These are phyloP conservation scores for Agrilus mali DNA, from an alignment of 2,888 invertebrate species.

Conservation along the genomic window DNA sequence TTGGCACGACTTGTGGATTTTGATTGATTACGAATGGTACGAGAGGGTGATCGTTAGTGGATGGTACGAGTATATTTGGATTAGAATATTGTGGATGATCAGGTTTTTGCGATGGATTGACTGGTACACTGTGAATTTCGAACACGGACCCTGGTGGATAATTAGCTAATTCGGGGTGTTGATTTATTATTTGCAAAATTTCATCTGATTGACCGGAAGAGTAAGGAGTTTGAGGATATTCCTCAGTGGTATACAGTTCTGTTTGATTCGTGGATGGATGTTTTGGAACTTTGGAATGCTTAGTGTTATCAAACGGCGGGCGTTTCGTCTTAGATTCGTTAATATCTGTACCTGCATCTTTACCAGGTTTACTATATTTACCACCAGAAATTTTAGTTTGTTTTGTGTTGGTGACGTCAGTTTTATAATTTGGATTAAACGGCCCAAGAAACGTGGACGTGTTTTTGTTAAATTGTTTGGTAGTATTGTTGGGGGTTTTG, in stretches of 20 bases:
- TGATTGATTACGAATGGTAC: conserved; percentile 20
- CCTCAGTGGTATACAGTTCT: no score
- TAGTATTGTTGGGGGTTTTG: background rate
- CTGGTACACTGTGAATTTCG: conserved; percentile 27
- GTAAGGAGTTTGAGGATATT: background rate
- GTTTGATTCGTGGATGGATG: no score
- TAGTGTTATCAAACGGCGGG: conserved; percentile 2
- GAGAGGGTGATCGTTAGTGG: conserved; percentile 8
- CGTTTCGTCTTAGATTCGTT: conserved; percentile 9
- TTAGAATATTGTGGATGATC: conserved; percentile 9
- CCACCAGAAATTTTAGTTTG: conserved; percentile 13
- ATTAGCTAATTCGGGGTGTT: conserved; percentile 31
- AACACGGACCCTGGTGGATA: conserved; percentile 32
- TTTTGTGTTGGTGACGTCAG: conserved; percentile 13
- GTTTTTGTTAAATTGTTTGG: conserved; percentile 1
- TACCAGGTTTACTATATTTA: conserved; percentile 8
- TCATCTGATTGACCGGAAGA: conserved; percentile 25
- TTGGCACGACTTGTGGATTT: conserved; percentile 15
- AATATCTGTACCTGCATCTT: conserved; percentile 7
- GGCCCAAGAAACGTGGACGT: conserved; percentile 32
- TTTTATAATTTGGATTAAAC: conserved; percentile 31
- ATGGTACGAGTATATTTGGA: conserved; percentile 13
- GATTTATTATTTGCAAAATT: conserved; percentile 29
- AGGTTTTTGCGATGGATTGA: conserved; percentile 11
- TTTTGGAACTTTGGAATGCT: no score